Evolutionary conservation across 2,888 invertebrate species (phyloP).

Genomic region (Melolontha melolontha): DNA sequence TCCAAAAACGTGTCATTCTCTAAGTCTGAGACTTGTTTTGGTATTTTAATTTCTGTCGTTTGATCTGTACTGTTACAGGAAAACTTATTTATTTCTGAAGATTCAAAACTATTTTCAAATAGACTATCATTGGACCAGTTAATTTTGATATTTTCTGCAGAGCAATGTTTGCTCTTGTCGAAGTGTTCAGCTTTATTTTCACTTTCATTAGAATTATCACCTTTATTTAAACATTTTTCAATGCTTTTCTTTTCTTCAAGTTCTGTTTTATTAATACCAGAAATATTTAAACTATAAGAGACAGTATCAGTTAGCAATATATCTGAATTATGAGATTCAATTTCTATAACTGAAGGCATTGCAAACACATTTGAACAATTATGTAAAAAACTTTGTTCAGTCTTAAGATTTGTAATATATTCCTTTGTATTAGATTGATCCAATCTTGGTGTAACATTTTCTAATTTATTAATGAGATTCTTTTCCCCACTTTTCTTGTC

Average conservation of each 20-base stretch:
- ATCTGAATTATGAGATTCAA: conserved; percentile 11
- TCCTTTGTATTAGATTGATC: neutral
- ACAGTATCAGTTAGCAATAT: neutral
- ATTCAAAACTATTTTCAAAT: conserved; percentile 56
- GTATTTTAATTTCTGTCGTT: too few relatives aligned
- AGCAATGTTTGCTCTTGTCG: too few relatives aligned
- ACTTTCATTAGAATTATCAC: too few relatives aligned
- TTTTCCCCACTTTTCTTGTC: neutral
- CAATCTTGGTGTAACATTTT: neutral
- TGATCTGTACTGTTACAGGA: too few relatives aligned
- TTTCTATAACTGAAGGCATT: neutral
- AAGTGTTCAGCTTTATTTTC: too few relatives aligned
- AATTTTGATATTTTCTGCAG: neutral
- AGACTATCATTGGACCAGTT: conserved; percentile 55
- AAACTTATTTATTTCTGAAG: conserved; percentile 4
- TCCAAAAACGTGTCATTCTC: conserved; percentile 45
- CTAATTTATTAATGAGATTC: neutral
- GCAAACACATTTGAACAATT: too few relatives aligned
- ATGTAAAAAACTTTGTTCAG: too few relatives aligned
- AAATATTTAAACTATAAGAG: too few relatives aligned
- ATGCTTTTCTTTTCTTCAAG: too few relatives aligned
- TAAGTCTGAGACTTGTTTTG: conserved; percentile 30
- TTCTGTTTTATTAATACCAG: too few relatives aligned
- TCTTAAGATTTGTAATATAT: too few relatives aligned
- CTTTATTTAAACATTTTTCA: too few relatives aligned